phyloP scores from a whole-genome alignment of 30 jellyfish, hydroid and myxozoan species.

The Cassiopea andromeda region DNA sequence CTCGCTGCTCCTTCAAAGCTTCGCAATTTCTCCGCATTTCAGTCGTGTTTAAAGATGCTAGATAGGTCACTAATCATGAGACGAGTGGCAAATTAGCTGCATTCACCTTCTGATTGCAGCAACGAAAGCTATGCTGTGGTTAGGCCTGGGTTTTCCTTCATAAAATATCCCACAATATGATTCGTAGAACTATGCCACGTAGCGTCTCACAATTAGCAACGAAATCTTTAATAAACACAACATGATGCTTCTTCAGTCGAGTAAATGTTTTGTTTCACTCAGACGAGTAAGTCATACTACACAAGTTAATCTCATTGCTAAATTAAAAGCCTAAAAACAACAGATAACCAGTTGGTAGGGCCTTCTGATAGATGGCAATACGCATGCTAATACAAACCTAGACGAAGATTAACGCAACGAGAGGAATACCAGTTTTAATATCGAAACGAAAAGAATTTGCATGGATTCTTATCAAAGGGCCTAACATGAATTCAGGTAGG shows the following conservation, averaged over 20 bases:
- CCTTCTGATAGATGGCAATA: too few relatives aligned
- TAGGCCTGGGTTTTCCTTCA: not conserved
- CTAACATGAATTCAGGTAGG: too few relatives aligned
- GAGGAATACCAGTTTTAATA: too few relatives aligned
- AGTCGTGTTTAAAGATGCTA: not conserved
- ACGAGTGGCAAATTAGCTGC: too few relatives aligned
- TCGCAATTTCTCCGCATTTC: not conserved
- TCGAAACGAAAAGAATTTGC: too few relatives aligned
- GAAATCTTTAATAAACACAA: not conserved
- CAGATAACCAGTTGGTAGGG: too few relatives aligned
- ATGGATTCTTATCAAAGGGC: too few relatives aligned
- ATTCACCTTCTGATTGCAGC: too few relatives aligned
- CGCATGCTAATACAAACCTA: too few relatives aligned
- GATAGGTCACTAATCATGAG: not conserved
- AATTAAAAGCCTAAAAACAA: not conserved
- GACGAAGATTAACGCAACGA: too few relatives aligned
- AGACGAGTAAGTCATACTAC: not conserved
- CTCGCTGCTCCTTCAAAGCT: constrained; percentile 47
- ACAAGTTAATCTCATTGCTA: not conserved
- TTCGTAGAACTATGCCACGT: not conserved
- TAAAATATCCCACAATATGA: not conserved
- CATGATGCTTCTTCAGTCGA: constrained; percentile 14
- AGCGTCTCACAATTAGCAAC: not conserved
- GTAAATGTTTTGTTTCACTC: constrained; percentile 41
- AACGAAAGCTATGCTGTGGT: too few relatives aligned